Evolutionary conservation across 2,797 vertebrate species (phyloP), one percentile per base, ranked within the genome.

Genomic region (Lophotriccus pileatus): DNA sequence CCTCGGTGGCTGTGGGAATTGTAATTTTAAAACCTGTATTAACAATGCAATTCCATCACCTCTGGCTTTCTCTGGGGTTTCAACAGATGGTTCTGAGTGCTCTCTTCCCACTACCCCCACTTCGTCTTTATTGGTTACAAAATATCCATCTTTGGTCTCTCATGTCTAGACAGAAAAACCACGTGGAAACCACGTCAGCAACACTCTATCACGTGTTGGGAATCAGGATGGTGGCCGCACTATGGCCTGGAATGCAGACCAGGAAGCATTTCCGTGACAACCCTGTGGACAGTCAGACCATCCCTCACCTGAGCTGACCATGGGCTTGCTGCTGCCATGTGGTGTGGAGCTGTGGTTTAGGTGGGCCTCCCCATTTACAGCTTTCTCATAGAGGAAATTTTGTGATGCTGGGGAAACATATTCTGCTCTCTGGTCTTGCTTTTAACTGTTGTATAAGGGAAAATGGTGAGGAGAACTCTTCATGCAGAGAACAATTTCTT

Each of bases 191-290:
- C 30, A 46, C 44, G 25, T 27, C 75, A 67, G 81, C 63, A 44
- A 37, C 39, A 34, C 46, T 27, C 3, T 23, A 3, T 23, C 0
- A 0, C n/a, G n/a, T 22, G 16, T 24, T 56, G 59, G 83, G 23
- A 39, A 9, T 36, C 2, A 4, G 27, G 8, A 8, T 36, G 53
- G 56, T 62, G 39, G 41, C 60, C 34, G 12, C 18, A 1, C 34
- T 18, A 34, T 0, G 2, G 20, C 41, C 56, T 16, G 69, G 20
- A 70, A 36, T 0, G 18, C 55, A 7, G 41, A 10, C 20, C 0
- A 0, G 25, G 46, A 46, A 62, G 10, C 28, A 55, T 3, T 36
- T 80, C 36, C 0, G 0, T 36, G 67, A 52, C 24, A 27, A 0
- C 5, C 24, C 46, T 2, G 3, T 15, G 63, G 59, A 7, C n/a